Evolutionary conservation across 1,140 invertebrate species (phyloP), one percentile per base, ranked within the genome.

Genomic region (Anastrepha obliqua): DNA sequence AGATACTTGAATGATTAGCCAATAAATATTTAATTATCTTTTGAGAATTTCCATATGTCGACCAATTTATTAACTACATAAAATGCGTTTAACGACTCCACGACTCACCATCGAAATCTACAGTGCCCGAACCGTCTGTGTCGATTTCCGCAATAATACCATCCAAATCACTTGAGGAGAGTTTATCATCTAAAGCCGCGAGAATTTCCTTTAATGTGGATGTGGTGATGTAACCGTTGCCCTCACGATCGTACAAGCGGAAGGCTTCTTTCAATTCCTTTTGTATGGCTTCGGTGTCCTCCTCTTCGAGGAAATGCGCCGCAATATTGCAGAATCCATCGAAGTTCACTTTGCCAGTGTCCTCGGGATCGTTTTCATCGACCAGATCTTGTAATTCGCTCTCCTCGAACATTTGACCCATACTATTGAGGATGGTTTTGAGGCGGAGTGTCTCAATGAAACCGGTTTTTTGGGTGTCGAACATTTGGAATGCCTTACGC

Each of bases 221-320:
- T 15, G 98, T 98, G 86, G 97, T 98, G 92, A 98, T 98, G 94
- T 98, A 98, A 90, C 98, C 98, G 91, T 98, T 98, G 47, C 98
- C 98, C 95, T 97, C 95, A 90, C 96, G 95, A 92, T 96, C 96
- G 92, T 96, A 96, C 89, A 96, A 94, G 89, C 95, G 95, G 94
- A 99, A 99, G 85, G 98, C 98, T 95, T 99, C 98, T 90, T 98
- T 98, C 70, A 99, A 95, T 94, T 99, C 98, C 92, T 98, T 97
- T 93, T 98, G 97, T 95, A 98, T 98, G 78, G 97, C 97, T 92
- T 98, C 97, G 88, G 97, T 97, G 90, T 98, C 97, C 91, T 98
- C 97, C 91, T 98, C 97, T 90, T 97, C 97, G 8, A 98, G 95
- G 94, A 98, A 98, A 93, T 97, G 96, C 44, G 97, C 96, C 11